A percentile compares a stretch with the other conserved stretches of the same genome.
Evolutionary conservation across 2,888 invertebrate genomes (phyloP).

Genomic region (Allygus modestus): DNA sequence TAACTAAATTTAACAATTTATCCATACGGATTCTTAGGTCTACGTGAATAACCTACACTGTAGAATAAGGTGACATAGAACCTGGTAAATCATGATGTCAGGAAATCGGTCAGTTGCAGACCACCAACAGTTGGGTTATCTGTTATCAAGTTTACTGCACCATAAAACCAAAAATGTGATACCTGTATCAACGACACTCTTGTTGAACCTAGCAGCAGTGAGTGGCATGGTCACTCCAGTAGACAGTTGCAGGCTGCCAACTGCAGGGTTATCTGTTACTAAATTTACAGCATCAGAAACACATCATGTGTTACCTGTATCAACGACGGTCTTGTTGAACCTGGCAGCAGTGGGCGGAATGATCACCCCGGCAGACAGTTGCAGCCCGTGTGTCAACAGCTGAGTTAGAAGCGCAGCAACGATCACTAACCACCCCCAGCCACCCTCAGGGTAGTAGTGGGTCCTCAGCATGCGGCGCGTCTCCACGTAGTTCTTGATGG

Average conservation of each 20-base stretch:
- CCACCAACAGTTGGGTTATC: no score
- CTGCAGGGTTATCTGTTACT: not conserved
- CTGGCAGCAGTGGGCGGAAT: constrained; percentile 71
- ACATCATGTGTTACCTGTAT: constrained; percentile 60
- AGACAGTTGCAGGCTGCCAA: constrained; percentile 79
- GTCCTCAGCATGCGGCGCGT: constrained; percentile 82
- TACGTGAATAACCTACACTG: no score
- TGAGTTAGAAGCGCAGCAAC: constrained; percentile 85
- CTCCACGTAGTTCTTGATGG: constrained; percentile 77
- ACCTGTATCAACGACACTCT: constrained; percentile 59
- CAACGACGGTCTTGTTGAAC: constrained; percentile 47
- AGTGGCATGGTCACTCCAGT: constrained; percentile 75
- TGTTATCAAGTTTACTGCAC: no score
- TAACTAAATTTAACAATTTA: no score
- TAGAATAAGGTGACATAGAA: no score
- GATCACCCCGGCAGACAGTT: constrained; percentile 79
- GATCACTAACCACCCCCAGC: constrained; percentile 91
- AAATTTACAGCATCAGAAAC: no score
- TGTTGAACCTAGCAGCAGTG: constrained; percentile 63
- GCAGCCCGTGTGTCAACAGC: constrained; percentile 85
- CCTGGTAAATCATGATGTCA: no score
- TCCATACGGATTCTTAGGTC: no score
- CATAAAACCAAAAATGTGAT: no score
- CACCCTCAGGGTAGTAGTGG: constrained; percentile 92
- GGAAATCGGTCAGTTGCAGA: no score